Conservation (phyloP, 2,113 vertebrate genomes). For the Martes martes region DNA sequence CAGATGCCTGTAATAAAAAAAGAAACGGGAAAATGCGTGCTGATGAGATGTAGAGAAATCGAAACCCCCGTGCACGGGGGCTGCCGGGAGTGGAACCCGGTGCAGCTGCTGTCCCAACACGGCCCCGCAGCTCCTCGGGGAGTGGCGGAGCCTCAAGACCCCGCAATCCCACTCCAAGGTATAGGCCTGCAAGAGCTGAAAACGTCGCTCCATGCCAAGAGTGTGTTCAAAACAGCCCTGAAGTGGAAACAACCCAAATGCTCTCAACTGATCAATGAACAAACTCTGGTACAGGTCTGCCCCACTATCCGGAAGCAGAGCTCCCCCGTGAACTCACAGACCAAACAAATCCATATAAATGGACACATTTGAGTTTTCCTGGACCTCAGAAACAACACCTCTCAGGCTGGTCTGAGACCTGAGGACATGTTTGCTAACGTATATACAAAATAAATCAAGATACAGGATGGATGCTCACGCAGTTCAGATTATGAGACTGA, state of each 20-base stretch:
- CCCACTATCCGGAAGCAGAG: not conserved
- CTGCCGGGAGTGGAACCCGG: not conserved
- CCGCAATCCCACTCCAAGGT: not conserved
- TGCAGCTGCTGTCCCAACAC: not conserved
- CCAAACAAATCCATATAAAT: not conserved
- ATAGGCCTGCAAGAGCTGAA: not conserved
- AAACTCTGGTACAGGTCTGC: not conserved
- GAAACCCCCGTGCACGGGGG: not conserved
- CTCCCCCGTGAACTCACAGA: not conserved
- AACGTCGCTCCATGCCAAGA: not conserved
- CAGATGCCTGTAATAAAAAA: not conserved
- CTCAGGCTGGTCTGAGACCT: not conserved
- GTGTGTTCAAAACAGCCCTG: not conserved
- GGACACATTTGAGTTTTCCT: not conserved
- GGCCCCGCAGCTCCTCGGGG: not conserved
- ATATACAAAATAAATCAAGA: not conserved
- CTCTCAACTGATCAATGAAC: not conserved
- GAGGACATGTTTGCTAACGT: not conserved
- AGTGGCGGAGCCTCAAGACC: not conserved
- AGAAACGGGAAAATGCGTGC: not conserved
- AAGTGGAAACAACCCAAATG: not conserved
- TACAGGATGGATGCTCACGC: not conserved
- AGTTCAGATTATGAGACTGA: no score
- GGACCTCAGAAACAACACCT: not conserved
- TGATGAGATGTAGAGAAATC: not conserved